Conservation (phyloP, 2,113 vertebrate species). For the Dunckerocampus dactyliophorus region DNA sequence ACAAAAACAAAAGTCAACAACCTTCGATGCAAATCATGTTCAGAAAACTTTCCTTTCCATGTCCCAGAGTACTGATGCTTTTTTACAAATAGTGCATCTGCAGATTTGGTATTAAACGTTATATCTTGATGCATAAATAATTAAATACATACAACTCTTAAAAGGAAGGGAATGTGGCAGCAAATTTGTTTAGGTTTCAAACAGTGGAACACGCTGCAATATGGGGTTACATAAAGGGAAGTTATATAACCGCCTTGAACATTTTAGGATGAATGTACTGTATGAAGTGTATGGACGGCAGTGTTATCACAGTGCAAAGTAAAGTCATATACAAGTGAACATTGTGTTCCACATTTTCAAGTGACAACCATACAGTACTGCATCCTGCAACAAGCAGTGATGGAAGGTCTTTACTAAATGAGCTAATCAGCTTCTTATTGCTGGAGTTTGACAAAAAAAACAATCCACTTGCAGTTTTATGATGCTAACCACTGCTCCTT, state of each 20-base stretch:
- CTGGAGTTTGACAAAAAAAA: too few species aligned
- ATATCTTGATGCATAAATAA: too few species aligned
- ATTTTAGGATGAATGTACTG: neutral
- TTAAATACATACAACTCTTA: neutral
- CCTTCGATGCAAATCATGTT: neutral
- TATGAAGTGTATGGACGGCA: neutral
- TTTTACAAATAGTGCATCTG: neutral
- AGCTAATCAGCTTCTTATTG: too few species aligned
- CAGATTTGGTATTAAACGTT: neutral
- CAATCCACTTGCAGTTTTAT: too few species aligned
- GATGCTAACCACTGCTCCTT: neutral
- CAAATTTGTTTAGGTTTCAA: neutral
- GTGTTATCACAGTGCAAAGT: neutral
- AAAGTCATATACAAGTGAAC: neutral
- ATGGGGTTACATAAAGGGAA: neutral
- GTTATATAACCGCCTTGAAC: constrained; percentile 3
- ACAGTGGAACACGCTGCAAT: neutral
- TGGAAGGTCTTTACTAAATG: too few species aligned
- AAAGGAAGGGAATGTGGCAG: neutral
- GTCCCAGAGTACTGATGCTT: neutral
- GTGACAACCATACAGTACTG: neutral
- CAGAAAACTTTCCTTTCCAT: neutral
- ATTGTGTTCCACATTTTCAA: neutral
- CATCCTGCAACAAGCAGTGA: too few species aligned
- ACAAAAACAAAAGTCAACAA: neutral